Evolutionary conservation across 2,113 vertebrate genomes (phyloP).

Genomic region (Sylvilagus bachmani): DNA sequence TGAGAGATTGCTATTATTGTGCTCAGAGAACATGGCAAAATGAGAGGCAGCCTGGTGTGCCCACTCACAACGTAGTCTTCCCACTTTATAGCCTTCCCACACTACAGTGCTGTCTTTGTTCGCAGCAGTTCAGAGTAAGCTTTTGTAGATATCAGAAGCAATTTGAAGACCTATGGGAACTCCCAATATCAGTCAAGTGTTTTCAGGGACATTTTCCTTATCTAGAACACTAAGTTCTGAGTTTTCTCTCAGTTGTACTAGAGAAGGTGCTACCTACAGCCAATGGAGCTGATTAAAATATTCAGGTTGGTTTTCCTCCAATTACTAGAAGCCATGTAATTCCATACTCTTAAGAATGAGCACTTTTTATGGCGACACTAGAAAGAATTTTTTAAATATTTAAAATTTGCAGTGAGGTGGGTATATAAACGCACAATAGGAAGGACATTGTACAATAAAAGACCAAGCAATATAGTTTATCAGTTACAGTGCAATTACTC

Average conservation of each 20-base stretch:
- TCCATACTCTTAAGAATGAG: background rate
- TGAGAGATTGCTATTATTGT: background rate
- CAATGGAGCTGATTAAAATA: background rate
- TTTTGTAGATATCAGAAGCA: background rate
- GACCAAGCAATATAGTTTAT: conserved; percentile 1
- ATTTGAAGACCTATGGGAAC: background rate
- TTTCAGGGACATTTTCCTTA: background rate
- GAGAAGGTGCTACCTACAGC: background rate
- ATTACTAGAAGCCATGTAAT: background rate
- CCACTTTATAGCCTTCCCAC: background rate
- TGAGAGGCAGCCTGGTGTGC: background rate
- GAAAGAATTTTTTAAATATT: conserved; percentile 7
- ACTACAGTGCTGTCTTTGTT: background rate
- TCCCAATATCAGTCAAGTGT: background rate
- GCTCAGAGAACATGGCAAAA: background rate
- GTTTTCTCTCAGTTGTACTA: background rate
- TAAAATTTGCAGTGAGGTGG: background rate
- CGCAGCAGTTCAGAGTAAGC: background rate
- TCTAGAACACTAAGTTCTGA: background rate
- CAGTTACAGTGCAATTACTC: conserved; percentile 16
- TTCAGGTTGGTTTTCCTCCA: background rate
- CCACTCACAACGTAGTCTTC: background rate
- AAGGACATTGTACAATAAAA: background rate
- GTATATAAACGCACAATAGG: background rate
- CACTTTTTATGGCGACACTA: background rate